These are phyloP conservation scores for Sepioteuthis lessoniana DNA, from an alignment of 2,888 invertebrate species.

Conservation along the genomic window DNA sequence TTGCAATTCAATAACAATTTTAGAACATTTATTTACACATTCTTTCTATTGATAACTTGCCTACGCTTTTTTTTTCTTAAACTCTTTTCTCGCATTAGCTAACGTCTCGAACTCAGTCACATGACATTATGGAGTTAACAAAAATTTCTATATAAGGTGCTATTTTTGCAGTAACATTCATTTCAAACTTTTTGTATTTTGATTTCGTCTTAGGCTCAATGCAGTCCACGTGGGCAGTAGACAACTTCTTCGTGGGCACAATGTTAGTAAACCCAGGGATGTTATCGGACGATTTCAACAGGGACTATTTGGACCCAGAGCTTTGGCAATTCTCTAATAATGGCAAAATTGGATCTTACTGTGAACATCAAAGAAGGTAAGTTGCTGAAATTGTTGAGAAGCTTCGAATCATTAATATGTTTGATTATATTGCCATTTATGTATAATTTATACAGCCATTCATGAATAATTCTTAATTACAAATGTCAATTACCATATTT, in stretches of 20 bases:
- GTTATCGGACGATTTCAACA: constrained; percentile 72
- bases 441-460: too few relatives aligned
- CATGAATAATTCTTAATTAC: too few relatives aligned
- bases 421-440: neutral
- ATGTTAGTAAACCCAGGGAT: constrained; percentile 69
- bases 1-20: too few relatives aligned
- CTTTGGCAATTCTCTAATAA: constrained; percentile 76
- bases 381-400: neutral
- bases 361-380: constrained; percentile 70
- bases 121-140: too few relatives aligned
- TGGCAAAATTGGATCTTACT: constrained; percentile 70
- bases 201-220: constrained; percentile 66
- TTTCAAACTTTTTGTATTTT: neutral
- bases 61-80: too few relatives aligned
- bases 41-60: too few relatives aligned
- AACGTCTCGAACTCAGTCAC: too few relatives aligned
- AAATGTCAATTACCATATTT: too few relatives aligned
- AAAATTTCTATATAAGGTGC: too few relatives aligned
- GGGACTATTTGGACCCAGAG: constrained; percentile 62
- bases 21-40: too few relatives aligned
- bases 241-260: constrained; percentile 75
- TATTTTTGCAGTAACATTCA: neutral
- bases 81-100: too few relatives aligned
- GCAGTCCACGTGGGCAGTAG: constrained; percentile 74
- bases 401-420: neutral